These are phyloP conservation scores for Chalcosyrphus nemorum DNA, from an alignment of 2,888 invertebrate species.

Conservation along the genomic window DNA sequence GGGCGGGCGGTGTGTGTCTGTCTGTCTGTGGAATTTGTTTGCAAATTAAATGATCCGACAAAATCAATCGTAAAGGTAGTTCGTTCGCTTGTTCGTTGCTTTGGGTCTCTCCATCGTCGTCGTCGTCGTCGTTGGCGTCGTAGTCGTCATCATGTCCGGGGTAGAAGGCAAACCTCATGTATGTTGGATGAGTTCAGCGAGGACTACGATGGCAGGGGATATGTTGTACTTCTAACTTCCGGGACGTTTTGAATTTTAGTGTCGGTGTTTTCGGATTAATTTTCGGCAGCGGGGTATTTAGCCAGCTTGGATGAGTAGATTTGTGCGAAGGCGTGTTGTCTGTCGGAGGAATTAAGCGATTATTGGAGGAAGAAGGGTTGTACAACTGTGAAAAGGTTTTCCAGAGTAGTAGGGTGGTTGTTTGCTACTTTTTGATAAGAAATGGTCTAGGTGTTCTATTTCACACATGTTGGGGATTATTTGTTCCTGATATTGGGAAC, in stretches of 20 bases:
- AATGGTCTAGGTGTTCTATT: constrained; percentile 36
- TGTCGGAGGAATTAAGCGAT: constrained; percentile 55
- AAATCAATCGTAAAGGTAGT: constrained; percentile 73
- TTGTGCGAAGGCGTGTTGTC: constrained; percentile 60
- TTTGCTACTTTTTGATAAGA: constrained; percentile 26
- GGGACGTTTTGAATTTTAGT: constrained; percentile 71
- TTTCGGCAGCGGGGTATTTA: constrained; percentile 63
- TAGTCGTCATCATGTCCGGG: constrained; percentile 2
- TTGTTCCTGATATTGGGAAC: constrained; percentile 7
- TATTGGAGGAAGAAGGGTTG: constrained; percentile 13
- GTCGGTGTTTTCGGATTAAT: constrained; percentile 73
- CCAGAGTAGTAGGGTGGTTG: constrained; percentile 13
- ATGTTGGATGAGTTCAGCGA: constrained; percentile 48
- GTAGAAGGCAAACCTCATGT: constrained; percentile 35
- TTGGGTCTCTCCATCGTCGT: background rate
- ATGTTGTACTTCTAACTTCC: constrained; percentile 55
- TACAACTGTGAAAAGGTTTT: background rate
- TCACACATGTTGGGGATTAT: constrained; percentile 43
- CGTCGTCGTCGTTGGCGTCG: background rate
- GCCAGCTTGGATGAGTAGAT: constrained; percentile 52
- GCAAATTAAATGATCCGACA: constrained; percentile 74
- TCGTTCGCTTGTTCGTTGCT: constrained; percentile 60
- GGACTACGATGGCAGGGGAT: background rate
- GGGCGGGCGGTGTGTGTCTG: constrained; percentile 46
- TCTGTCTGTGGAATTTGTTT: constrained; percentile 69